Evolutionary conservation across 2,113 vertebrate species (phyloP), one percentile per base, ranked within the genome.

Genomic region (Cromileptes altivelis): DNA sequence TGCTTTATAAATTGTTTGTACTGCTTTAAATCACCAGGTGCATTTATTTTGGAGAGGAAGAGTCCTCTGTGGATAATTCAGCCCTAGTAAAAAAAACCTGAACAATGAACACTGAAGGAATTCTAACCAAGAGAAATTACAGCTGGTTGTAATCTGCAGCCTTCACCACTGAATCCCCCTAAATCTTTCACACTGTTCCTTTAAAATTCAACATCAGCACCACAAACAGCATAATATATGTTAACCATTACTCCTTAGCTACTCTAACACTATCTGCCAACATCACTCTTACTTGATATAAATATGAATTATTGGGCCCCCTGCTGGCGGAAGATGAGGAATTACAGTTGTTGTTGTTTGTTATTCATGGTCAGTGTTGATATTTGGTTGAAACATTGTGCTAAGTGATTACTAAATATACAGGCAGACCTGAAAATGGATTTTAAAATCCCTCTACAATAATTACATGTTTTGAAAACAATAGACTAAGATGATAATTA

Each of bases 131-230:
- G 40, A 42, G 40, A 42, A 42, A 10, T 42, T 9, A 9, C 40
- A 45, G 42, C 42, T 45, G 42, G 42, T 45, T 12, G 42, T 8
- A 45, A 3, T 45, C 11, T 45, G 9, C 42, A 12, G 11, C 9
- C 42, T 12, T 9, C 42, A 45, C 11, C 11, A 12, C 8, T 45
- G 11, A 12, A 45, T 45, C 11, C 11, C 42, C 42, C 42, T 45
- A 45, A 45, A 12, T 45, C 8, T 12, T 45, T 3, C 42, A 45
- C 42, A 45, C 42, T 45, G 11, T 2, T 45, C 8, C 42, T 45
- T 45, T 45, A 37, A 13, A 58, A 78, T 30, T 71, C 25, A 69
- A 33, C 68, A 67, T 72, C 7, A 60, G 15, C 42, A 68, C 63
- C 49, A 81, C 21, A 85, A 73, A 78, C 49, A 57, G 12, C 65